phyloP scores from a whole-genome alignment of 2,113 vertebrate species.

The Albula goreensis region DNA sequence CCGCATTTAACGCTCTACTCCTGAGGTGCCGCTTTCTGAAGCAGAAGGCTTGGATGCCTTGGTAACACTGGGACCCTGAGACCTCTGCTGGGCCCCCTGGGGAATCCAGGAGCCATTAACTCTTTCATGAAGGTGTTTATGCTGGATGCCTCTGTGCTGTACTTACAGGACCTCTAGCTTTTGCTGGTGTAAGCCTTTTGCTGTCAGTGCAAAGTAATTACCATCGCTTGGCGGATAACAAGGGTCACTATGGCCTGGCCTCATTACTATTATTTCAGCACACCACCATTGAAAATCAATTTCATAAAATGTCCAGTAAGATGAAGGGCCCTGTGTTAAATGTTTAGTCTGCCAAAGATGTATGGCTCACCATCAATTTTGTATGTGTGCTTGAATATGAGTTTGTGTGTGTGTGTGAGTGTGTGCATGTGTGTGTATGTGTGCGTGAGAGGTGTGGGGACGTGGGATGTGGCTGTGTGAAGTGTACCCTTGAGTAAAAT shows the following conservation, averaged over 20 bases:
- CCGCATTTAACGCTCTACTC: background rate
- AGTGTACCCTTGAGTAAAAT: background rate
- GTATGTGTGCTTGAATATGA: too few relatives aligned
- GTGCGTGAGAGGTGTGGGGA: too few relatives aligned
- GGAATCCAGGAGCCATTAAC: background rate
- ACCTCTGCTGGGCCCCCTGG: background rate
- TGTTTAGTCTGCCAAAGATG: background rate
- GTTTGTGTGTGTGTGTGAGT: background rate
- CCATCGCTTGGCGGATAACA: slow-evolving; percentile 9
- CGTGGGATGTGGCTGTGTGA: background rate
- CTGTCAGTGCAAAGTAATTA: slow-evolving; percentile 15
- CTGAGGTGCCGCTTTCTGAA: background rate
- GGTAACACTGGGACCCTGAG: too few relatives aligned
- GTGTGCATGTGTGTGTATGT: background rate
- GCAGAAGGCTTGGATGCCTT: background rate
- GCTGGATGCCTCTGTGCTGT: background rate
- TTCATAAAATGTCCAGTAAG: slow-evolving; percentile 16
- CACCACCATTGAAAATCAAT: slow-evolving; percentile 17
- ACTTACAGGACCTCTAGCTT: background rate
- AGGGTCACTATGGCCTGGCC: background rate
- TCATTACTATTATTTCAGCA: slow-evolving; percentile 21
- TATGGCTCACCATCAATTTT: background rate
- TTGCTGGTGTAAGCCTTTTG: slow-evolving; percentile 9
- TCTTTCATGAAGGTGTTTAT: background rate
- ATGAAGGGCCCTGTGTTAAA: slow-evolving; percentile 1